These are phyloP conservation scores for Cosmopolites sordidus DNA, from an alignment of 2,888 invertebrate genomes.

Conservation along the genomic window DNA sequence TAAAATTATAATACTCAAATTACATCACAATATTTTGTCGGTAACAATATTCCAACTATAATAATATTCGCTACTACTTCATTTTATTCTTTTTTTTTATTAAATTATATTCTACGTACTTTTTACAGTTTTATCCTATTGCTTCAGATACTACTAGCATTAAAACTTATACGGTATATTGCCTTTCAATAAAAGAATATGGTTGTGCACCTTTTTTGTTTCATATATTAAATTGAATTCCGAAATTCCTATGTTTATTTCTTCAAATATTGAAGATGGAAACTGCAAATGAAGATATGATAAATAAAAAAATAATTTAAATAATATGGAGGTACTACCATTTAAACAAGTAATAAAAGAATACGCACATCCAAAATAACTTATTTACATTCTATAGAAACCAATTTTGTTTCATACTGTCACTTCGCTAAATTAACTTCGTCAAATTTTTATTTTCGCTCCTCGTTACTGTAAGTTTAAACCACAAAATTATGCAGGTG, in stretches of 20 bases:
- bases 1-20: conserved; percentile 38
- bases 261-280: too few relatives aligned
- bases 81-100: not conserved
- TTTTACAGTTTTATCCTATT: conserved; percentile 8
- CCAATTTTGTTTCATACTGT: not conserved
- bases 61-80: not conserved
- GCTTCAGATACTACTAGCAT: conserved; percentile 5
- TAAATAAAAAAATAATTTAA: too few relatives aligned
- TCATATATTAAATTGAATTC: too few relatives aligned
- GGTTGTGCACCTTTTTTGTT: not conserved
- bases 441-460: too few relatives aligned
- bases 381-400: not conserved
- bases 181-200: not conserved
- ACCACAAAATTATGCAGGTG: conserved; percentile 13
- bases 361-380: not conserved
- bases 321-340: too few relatives aligned
- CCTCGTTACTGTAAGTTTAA: too few relatives aligned
- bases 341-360: not conserved
- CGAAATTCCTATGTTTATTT: too few relatives aligned
- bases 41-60: conserved; percentile 15
- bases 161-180: not conserved
- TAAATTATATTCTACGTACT: conserved; percentile 3
- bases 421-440: too few relatives aligned
- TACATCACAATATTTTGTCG: conserved; percentile 43
- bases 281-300: too few relatives aligned